These are phyloP conservation scores for Tineola bisselliella DNA, from an alignment of 2,888 invertebrate genomes.

Conservation along the genomic window DNA sequence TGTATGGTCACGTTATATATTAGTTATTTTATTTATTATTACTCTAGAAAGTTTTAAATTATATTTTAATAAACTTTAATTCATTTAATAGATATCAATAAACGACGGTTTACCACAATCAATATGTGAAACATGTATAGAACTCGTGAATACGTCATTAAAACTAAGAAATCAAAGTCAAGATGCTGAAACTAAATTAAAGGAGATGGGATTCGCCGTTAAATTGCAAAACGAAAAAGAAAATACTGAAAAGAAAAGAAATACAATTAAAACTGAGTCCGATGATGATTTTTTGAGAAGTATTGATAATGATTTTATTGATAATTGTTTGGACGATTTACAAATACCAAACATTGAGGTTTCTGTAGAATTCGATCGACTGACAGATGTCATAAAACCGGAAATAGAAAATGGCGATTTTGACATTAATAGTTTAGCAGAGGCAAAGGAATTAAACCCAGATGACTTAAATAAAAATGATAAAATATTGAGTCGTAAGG, in stretches of 20 bases:
- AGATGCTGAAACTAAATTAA: conserved; percentile 16
- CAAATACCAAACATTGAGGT: background rate
- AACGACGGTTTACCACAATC: conserved; percentile 10
- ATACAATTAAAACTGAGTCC: conserved; percentile 16
- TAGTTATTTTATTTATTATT: too few relatives aligned
- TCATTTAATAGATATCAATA: background rate
- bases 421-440: background rate
- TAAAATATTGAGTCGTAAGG: conserved; percentile 16
- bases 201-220: conserved; percentile 14
- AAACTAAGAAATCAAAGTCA: conserved; percentile 16
- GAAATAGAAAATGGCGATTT: background rate
- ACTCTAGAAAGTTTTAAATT: too few relatives aligned
- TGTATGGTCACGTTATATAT: too few relatives aligned
- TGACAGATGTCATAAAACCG: background rate
- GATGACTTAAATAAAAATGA: background rate
- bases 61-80: too few relatives aligned
- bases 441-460: background rate
- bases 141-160: background rate
- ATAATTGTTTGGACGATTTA: background rate
- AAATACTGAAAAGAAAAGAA: conserved; percentile 15
- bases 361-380: background rate
- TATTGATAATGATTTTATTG: background rate
- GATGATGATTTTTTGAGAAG: conserved; percentile 12
- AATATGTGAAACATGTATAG: background rate
- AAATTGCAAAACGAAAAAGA: conserved; percentile 10